phyloP scores from a whole-genome alignment of 2,888 invertebrate species.

The Rutpela maculata region DNA sequence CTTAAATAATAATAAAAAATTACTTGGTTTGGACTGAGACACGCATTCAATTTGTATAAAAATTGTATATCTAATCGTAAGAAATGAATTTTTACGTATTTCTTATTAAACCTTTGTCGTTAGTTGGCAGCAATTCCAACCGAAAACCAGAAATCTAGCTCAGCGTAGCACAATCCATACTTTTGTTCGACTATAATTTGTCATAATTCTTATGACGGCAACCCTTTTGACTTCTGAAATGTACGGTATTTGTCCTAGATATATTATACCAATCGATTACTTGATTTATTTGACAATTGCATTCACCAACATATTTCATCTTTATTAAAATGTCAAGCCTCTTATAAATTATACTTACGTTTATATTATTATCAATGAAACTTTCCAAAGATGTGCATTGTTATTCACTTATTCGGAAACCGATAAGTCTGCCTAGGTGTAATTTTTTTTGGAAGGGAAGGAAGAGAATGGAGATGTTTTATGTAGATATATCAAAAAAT shows the following conservation, averaged over 20 bases:
- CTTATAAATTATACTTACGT: neutral
- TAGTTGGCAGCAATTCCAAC: neutral
- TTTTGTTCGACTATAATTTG: neutral
- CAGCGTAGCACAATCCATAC: neutral
- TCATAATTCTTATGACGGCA: neutral
- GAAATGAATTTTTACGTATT: neutral
- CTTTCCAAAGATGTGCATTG: too few species aligned
- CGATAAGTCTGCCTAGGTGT: too few species aligned
- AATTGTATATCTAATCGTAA: neutral
- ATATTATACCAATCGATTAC: neutral
- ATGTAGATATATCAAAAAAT: too few species aligned
- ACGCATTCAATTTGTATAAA: neutral
- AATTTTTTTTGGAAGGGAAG: too few species aligned
- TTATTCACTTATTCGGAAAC: too few species aligned
- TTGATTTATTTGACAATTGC: conserved; percentile 17
- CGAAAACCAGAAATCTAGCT: neutral
- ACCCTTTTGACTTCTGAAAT: conserved; percentile 8
- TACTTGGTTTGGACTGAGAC: neutral
- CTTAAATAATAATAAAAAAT: too few species aligned
- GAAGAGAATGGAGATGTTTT: too few species aligned
- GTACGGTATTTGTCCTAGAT: neutral
- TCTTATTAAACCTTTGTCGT: neutral
- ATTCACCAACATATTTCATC: neutral
- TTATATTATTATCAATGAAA: neutral
- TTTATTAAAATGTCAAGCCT: neutral